Evolutionary conservation across 2,797 vertebrate genomes (phyloP), one percentile per base, ranked within the genome.

Genomic region (Gymnoscopelus microlampas): DNA sequence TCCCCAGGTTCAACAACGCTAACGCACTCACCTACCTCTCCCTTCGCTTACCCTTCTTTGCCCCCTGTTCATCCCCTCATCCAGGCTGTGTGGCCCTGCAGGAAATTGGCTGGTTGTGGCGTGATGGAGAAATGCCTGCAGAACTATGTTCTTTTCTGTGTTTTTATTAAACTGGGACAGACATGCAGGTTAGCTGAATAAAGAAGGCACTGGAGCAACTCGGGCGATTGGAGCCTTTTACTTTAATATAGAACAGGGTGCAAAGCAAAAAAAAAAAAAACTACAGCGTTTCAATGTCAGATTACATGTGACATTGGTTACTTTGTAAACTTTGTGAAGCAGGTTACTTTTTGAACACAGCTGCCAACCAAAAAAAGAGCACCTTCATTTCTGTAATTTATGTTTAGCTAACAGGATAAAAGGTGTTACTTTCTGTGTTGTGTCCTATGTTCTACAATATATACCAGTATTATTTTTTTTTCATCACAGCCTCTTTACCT

Each of bases 1-100:
- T 47, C 76, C 50, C 50, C 82, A 71, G 74, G 80, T 87, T 86
- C 79, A 90, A 84, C 83, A 82, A 79, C 80, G 70, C 78, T 49
- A 4, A 4, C n/a, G 1, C 48, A 68, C 76, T 35, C 67, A 79
- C 66, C 68, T 47, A 60, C 60, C 77, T 73, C n/a, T 77, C 74
- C 56, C 75, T 78, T 23, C 76, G 71, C 85, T 84, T 79, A 78
- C 80, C 78, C 80, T 70, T 82, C 85, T 80, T 84, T 50, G 76
- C 82, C 78, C 57, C 63, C 63, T 53, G 39, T 70, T 73, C 73
- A 32, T 74, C 66, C 51, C n/a, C 57, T 74, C 7, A 4, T 78
- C 63, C 73, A 62, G 10, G 60, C 70, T 76, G 63, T 73, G 70
- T 77, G 60, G 77, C 81, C 77, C 76, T 78, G 78, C 74, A 76